Base-by-base conservation (phyloP, 2,113 vertebrate species). In the Periophthalmodon schlosseri region DNA sequence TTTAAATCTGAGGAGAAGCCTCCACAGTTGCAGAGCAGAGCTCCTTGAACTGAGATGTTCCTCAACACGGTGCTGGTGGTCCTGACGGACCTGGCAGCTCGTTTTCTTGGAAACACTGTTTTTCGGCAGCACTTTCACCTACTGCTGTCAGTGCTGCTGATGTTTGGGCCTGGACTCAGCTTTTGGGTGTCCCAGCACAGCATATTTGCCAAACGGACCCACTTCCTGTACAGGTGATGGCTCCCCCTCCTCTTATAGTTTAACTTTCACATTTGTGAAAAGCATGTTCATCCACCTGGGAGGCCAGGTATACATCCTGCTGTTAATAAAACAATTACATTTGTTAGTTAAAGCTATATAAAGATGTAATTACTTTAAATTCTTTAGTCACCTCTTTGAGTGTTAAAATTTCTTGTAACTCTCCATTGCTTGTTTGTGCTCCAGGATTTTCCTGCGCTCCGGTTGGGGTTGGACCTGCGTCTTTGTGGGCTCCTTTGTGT, bases 401-500 rank as follows among this genome's bases (percentile, higher is more conserved):
- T 21, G 52, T 56, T 33, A 15, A 65, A 44, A 65, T 20, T n/a
- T 65, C 54, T 18, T 60, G 4, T 33, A 1, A n/a, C 56, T 4
- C 49, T 5, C 66, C n/a, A 61, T 14, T 33, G 58, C 58, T 34
- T 63, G 60, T 74, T 60, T 64, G 49, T 33, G 66, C 24, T 79
- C 39, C 91, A 96, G 96, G 90, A 91, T 95, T 47, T 96, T 96
- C 87, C 87, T 96, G 83, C 91, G 93, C 67, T 97, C 96, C 0
- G 95, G 95, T 3, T 97, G 95, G 94, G 95, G 96, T 65, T 97
- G 96, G 96, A 97, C 96, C 6, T 95, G 94, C 75, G 77, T 96
- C 75, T 95, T 96, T 63, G 86, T 93, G 0, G 95, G 95, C 1
- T 95, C 95, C 65, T 97, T 96, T 15, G 90, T 95, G 73, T 92